phyloP scores from a whole-genome alignment of 2,888 invertebrate species.

The Nomada goodeniana region DNA sequence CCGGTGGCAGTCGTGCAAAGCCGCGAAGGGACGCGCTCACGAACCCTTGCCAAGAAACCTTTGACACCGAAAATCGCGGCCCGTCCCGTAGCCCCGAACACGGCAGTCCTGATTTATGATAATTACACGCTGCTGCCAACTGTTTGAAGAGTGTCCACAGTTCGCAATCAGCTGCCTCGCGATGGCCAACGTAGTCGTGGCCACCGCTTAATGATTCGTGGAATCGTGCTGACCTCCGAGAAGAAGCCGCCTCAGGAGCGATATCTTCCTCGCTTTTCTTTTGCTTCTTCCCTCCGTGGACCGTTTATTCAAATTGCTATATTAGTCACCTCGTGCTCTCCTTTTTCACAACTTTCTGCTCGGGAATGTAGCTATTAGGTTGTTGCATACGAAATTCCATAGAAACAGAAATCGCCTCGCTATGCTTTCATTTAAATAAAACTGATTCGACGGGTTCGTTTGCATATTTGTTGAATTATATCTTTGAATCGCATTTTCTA shows the following conservation, averaged over 20 bases:
- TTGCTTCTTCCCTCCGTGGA: neutral
- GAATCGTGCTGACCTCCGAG: slow-evolving; percentile 65
- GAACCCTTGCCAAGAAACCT: slow-evolving; percentile 51
- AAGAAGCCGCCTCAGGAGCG: slow-evolving; percentile 35
- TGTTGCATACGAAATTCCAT: too few relatives aligned
- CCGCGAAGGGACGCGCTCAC: slow-evolving; percentile 30
- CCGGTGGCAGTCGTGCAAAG: slow-evolving; percentile 22
- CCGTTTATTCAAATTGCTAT: slow-evolving; percentile 22
- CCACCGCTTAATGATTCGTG: slow-evolving; percentile 75
- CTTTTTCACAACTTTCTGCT: neutral
- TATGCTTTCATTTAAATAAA: too few relatives aligned
- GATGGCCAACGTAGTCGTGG: slow-evolving; percentile 50
- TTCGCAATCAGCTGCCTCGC: slow-evolving; percentile 60
- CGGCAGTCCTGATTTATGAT: slow-evolving; percentile 78
- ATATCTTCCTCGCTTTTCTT: slow-evolving; percentile 26
- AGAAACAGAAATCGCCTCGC: too few relatives aligned
- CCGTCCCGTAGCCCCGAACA: slow-evolving; percentile 43
- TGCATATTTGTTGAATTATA: too few relatives aligned
- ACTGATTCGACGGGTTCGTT: too few relatives aligned
- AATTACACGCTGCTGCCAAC: slow-evolving; percentile 76
- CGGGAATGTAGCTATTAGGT: too few relatives aligned
- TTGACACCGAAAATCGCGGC: slow-evolving; percentile 42
- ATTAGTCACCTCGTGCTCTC: neutral
- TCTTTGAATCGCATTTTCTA: too few relatives aligned
- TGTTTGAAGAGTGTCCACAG: slow-evolving; percentile 68